phyloP scores from a whole-genome alignment of 2,113 vertebrate species.

The Epinephelus lanceolatus region DNA sequence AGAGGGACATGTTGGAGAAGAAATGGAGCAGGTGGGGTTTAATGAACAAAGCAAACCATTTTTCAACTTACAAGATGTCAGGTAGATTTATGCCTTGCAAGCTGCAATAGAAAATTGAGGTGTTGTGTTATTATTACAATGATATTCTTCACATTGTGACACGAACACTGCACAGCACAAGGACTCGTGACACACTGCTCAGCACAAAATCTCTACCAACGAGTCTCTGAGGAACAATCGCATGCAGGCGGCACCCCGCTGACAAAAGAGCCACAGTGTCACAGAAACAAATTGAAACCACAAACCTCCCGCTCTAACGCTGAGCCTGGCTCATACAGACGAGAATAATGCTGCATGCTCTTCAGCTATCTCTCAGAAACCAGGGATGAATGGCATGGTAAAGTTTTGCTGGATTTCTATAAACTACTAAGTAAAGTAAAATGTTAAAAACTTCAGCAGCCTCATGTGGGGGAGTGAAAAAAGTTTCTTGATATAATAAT shows the following conservation, averaged over 20 bases:
- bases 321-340: conserved; percentile 9
- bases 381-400: not conserved
- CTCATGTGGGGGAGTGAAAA: not conserved
- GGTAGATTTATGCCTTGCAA: conserved; percentile 74
- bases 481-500: not conserved
- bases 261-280: conserved; percentile 24
- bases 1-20: not conserved
- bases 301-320: conserved; percentile 2
- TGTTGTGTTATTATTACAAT: conserved; percentile 7
- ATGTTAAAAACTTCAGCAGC: not conserved
- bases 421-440: not conserved
- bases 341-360: not conserved
- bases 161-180: conserved; percentile 38
- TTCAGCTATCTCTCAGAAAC: not conserved
- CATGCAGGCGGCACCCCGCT: not conserved
- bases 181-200: not conserved
- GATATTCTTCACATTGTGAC: not conserved
- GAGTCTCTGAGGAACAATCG: not conserved
- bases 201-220: not conserved
- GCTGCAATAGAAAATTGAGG: conserved; percentile 69
- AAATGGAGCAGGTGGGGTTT: not conserved
- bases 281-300: conserved; percentile 23
- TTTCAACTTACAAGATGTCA: conserved; percentile 79
- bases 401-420: conserved; percentile 5
- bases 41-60: not conserved